phyloP scores from a whole-genome alignment of 2,888 invertebrate genomes.

The Polydrusus tereticollis region DNA sequence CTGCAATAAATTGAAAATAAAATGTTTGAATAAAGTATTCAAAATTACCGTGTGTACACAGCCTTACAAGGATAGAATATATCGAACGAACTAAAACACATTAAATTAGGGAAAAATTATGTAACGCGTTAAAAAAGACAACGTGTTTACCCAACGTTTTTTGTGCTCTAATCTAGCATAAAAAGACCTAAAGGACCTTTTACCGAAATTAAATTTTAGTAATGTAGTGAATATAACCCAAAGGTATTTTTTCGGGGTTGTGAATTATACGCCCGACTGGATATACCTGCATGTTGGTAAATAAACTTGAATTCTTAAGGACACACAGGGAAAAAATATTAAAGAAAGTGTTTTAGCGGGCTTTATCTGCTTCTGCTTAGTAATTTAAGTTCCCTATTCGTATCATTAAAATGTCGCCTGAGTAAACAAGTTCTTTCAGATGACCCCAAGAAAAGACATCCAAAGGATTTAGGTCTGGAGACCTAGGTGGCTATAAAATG shows the following conservation, averaged over 20 bases:
- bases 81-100: neutral
- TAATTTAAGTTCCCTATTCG: too few species aligned
- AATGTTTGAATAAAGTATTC: conserved; percentile 6
- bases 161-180: neutral
- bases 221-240: neutral
- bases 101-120: neutral
- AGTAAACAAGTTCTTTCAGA: too few species aligned
- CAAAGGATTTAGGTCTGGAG: too few species aligned
- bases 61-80: neutral
- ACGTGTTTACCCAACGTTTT: neutral
- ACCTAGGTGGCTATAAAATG: too few species aligned
- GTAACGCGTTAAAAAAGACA: neutral
- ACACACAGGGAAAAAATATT: neutral
- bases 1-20: neutral
- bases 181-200: conserved; percentile 7
- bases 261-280: neutral
- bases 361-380: too few species aligned
- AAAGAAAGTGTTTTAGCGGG: neutral
- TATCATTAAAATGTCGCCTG: too few species aligned
- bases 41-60: conserved; percentile 4
- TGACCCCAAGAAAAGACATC: too few species aligned
- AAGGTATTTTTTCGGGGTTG: neutral
- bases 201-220: conserved; percentile 14
- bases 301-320: too few species aligned
- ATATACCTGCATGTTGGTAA: too few species aligned